A percentile compares a stretch with the other conserved stretches of the same genome.
These are phyloP conservation scores for Hyles euphorbiae DNA, from an alignment of 1,140 invertebrate species.

Conservation along the genomic window DNA sequence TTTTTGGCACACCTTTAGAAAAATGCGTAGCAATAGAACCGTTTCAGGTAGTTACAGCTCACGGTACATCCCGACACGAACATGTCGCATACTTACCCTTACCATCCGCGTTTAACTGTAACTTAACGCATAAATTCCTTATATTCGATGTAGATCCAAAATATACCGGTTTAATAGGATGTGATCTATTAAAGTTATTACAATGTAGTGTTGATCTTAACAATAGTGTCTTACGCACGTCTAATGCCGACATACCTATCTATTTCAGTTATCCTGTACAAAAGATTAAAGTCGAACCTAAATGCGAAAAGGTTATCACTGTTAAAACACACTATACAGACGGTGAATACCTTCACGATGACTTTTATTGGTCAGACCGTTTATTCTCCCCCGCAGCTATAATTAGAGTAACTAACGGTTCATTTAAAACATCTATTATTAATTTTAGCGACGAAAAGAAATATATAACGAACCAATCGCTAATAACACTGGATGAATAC, in stretches of 20 bases:
- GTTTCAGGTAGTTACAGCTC: constrained; percentile 15
- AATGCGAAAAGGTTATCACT: constrained; percentile 19
- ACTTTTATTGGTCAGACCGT: constrained; percentile 9
- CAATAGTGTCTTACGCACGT: constrained; percentile 19
- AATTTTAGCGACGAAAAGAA: constrained; percentile 12
- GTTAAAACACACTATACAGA: constrained; percentile 21
- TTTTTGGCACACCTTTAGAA: constrained; percentile 6
- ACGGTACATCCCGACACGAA: constrained; percentile 13
- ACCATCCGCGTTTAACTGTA: constrained; percentile 16
- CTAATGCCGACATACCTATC: constrained; percentile 11
- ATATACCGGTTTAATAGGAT: constrained; percentile 23
- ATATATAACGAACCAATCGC: constrained; percentile 6
- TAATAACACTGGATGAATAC: too few species aligned
- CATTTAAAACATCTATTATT: constrained; percentile 18
- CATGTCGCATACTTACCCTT: constrained; percentile 11
- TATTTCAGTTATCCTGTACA: constrained; percentile 1
- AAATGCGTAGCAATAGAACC: constrained; percentile 5
- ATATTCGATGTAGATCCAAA: constrained; percentile 26
- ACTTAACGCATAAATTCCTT: constrained; percentile 24
- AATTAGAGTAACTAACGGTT: constrained; percentile 19
- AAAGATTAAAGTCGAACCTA: constrained; percentile 13
- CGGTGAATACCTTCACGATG: constrained; percentile 1
- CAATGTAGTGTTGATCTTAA: constrained; percentile 19
- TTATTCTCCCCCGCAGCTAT: constrained; percentile 22
- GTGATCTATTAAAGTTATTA: constrained; percentile 18